Percentiles rank a stretch among this genome's conserved stretches.
phyloP scores from a whole-genome alignment of 2,113 vertebrate species.

The Excalfactoria chinensis region DNA sequence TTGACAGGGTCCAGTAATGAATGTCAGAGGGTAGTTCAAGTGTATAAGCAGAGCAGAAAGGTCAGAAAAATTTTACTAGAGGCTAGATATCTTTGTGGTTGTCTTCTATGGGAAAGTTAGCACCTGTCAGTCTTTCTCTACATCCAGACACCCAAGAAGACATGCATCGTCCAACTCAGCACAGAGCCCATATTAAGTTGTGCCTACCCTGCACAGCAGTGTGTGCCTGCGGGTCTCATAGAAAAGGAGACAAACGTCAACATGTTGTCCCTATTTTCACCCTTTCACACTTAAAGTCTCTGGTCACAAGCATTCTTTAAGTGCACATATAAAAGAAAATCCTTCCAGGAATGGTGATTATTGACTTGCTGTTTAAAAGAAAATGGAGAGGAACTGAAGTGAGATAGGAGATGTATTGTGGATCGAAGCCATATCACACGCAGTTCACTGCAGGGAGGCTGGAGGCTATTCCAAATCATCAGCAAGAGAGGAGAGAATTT shows the following conservation, averaged over 20 bases:
- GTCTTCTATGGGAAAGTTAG: not conserved
- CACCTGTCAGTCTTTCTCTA: not conserved
- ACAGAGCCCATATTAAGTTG: not conserved
- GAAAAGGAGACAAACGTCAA: not conserved
- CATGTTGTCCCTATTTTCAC: not conserved
- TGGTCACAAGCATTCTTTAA: not conserved
- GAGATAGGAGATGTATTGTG: not conserved
- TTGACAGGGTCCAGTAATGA: not conserved
- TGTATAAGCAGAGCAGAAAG: not conserved
- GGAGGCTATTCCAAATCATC: not conserved
- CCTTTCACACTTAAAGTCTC: not conserved
- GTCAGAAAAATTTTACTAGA: not conserved
- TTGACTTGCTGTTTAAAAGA: not conserved
- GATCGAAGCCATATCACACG: not conserved
- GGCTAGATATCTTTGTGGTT: not conserved
- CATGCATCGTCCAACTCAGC: not conserved
- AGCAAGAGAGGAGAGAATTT: not conserved
- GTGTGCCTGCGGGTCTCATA: not conserved
- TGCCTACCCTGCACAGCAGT: not conserved
- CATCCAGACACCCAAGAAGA: accelerated
- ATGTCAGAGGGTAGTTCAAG: not conserved
- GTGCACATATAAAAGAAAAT: not conserved
- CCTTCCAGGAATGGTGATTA: not conserved
- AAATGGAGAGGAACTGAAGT: not conserved
- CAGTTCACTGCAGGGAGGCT: not conserved